phyloP scores from a whole-genome alignment of 2,888 invertebrate genomes.

The Chrysolina americana region DNA sequence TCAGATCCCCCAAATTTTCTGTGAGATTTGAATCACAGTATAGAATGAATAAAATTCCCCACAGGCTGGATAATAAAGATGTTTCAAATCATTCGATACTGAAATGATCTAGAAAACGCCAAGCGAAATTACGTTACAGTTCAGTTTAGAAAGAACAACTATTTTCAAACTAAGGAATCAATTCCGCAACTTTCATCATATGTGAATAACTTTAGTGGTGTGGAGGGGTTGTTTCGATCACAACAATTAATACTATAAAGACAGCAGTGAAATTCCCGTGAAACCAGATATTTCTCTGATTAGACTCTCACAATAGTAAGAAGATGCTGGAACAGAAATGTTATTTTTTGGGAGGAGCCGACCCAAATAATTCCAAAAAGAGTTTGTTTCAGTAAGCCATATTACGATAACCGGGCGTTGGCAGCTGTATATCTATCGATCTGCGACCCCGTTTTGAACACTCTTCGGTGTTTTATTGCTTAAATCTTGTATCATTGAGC shows the following conservation, averaged over 20 bases:
- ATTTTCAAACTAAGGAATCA: too few species aligned
- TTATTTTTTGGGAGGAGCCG: background rate
- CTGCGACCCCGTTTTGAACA: slow-evolving; percentile 59
- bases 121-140: too few species aligned
- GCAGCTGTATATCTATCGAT: slow-evolving; percentile 58
- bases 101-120: too few species aligned
- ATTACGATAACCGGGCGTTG: slow-evolving; percentile 54
- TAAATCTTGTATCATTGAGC: slow-evolving; percentile 14
- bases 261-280: background rate
- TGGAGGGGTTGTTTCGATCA: background rate
- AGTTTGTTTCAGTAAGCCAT: slow-evolving; percentile 13
- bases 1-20: too few species aligned
- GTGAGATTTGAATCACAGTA: too few species aligned
- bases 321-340: background rate
- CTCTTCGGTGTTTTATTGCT: slow-evolving; percentile 49
- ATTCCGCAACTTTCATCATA: too few species aligned
- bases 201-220: too few species aligned
- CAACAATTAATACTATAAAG: background rate
- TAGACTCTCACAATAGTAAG: background rate
- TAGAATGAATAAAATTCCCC: too few species aligned
- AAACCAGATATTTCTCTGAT: background rate
- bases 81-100: too few species aligned
- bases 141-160: too few species aligned
- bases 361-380: background rate
- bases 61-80: too few species aligned